phyloP scores from a whole-genome alignment of 2,113 vertebrate genomes.

The Caloenas nicobarica region DNA sequence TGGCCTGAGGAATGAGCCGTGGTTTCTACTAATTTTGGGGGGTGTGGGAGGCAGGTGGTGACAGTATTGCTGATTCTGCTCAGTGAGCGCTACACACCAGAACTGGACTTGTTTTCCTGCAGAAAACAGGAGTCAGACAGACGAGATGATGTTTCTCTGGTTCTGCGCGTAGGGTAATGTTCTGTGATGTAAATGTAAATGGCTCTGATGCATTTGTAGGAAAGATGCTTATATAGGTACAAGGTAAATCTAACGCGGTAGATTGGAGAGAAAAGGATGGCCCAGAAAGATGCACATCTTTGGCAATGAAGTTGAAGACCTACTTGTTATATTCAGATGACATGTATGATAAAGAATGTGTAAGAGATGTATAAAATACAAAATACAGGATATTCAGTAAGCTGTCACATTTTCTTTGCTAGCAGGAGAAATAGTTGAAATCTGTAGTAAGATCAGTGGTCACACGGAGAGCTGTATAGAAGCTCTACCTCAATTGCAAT shows the following conservation, averaged over 20 bases:
- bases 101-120: neutral
- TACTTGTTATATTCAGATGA: neutral
- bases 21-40: neutral
- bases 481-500: rapidly evolving
- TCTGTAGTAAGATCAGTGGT: too few relatives aligned
- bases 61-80: neutral
- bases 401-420: neutral
- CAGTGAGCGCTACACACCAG: neutral
- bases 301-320: neutral
- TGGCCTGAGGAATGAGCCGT: neutral
- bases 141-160: rapidly evolving
- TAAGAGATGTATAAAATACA: neutral
- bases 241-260: too few relatives aligned
- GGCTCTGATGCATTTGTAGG: neutral
- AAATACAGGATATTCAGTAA: rapidly evolving
- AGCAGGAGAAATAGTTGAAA: neutral
- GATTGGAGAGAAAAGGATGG: neutral
- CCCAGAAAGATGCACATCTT: neutral
- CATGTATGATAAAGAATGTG: too few relatives aligned
- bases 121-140: neutral
- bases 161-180: rapidly evolving
- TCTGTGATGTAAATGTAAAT: neutral
- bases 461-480: neutral
- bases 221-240: neutral
- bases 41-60: neutral